Evolutionary conservation across 2,888 invertebrate genomes (phyloP).

Genomic region (Portevinia maculata): DNA sequence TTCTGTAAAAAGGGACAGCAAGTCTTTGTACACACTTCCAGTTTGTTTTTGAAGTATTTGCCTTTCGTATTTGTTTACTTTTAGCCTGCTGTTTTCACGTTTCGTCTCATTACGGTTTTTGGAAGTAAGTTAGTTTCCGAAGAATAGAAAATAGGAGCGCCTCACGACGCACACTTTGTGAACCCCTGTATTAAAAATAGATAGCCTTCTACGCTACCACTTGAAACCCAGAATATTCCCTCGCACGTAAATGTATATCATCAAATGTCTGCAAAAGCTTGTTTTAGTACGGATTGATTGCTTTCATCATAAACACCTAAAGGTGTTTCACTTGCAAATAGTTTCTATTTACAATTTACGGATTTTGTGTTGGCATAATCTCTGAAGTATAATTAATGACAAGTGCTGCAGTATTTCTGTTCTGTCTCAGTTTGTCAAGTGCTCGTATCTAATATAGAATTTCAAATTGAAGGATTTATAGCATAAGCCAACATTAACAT

Average conservation of each 20-base stretch:
- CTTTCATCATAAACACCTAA: background rate
- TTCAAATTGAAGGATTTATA: background rate
- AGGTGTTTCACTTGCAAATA: background rate
- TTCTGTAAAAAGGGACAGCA: too few relatives aligned
- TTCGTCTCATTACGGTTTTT: too few relatives aligned
- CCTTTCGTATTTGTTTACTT: too few relatives aligned
- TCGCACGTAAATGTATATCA: background rate
- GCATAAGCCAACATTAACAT: background rate
- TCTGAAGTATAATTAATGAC: background rate
- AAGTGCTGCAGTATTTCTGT: background rate
- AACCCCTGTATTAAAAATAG: background rate
- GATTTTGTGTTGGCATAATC: background rate
- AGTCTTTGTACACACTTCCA: too few relatives aligned
- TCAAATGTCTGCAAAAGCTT: background rate
- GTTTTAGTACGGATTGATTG: too few relatives aligned
- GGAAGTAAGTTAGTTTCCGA: too few relatives aligned
- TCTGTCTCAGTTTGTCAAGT: background rate
- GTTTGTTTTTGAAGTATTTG: too few relatives aligned
- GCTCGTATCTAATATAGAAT: background rate
- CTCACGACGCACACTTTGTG: too few relatives aligned
- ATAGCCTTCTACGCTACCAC: background rate
- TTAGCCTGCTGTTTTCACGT: too few relatives aligned
- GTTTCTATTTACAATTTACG: background rate
- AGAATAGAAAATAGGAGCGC: too few relatives aligned
- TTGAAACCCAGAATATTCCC: background rate